Evolutionary conservation across 1,140 invertebrate genomes (phyloP).

Genomic region (Scaptomyza hsui): DNA sequence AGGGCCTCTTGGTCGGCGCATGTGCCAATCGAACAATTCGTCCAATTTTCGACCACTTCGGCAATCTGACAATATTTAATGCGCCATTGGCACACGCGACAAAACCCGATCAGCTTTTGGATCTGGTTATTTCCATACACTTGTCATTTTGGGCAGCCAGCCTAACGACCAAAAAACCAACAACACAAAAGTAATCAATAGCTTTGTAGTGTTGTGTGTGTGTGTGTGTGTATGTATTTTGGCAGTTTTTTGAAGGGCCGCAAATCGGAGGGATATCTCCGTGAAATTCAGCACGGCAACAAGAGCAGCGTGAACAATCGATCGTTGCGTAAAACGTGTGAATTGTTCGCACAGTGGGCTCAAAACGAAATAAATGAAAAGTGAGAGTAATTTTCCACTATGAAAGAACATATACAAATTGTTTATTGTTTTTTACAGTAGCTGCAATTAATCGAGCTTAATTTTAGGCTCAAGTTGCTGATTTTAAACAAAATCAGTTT

Average conservation of each 20-base stretch:
- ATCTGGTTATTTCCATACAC: slow-evolving; percentile 59
- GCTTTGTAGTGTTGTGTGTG: too few relatives aligned
- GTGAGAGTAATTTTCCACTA: neutral
- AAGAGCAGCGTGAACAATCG: slow-evolving; percentile 22
- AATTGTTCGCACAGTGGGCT: slow-evolving; percentile 49
- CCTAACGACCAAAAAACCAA: slow-evolving; percentile 8
- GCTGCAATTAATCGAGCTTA: too few relatives aligned
- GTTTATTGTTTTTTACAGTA: neutral
- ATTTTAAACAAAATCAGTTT: too few relatives aligned
- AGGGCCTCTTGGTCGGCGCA: neutral
- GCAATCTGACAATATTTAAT: slow-evolving; percentile 19
- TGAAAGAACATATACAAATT: too few relatives aligned
- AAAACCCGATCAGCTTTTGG: slow-evolving; percentile 25
- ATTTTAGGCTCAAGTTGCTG: too few relatives aligned
- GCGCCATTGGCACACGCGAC: slow-evolving; percentile 47
- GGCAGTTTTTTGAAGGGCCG: slow-evolving; percentile 50
- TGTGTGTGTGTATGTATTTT: slow-evolving; percentile 23
- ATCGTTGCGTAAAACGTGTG: slow-evolving; percentile 51
- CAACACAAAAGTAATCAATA: slow-evolving; percentile 22
- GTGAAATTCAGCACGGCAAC: slow-evolving; percentile 39
- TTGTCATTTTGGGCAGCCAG: slow-evolving; percentile 47
- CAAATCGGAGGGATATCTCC: slow-evolving; percentile 38
- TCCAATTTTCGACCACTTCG: neutral
- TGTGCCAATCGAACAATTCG: slow-evolving; percentile 1
- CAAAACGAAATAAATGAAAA: neutral